phyloP scores from a whole-genome alignment of 1,140 invertebrate species.

The Varroa destructor region DNA sequence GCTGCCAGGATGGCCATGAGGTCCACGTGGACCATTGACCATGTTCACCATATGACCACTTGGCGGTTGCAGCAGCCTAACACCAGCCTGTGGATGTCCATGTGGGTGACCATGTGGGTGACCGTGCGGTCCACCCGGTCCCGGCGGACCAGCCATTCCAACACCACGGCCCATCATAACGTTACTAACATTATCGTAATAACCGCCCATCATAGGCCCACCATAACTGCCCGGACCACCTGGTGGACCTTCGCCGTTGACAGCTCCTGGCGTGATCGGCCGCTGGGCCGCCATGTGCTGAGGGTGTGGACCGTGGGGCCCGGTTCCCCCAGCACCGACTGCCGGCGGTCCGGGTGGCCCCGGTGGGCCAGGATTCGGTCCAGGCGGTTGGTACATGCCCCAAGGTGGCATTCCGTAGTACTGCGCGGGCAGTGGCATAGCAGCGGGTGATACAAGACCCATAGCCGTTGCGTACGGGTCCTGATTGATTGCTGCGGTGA shows the following conservation, averaged over 20 bases:
- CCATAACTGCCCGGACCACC: conserved; percentile 39
- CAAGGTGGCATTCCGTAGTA: conserved; percentile 46
- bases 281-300: conserved; percentile 45
- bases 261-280: conserved; percentile 31
- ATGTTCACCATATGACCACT: conserved; percentile 29
- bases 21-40: too few relatives aligned
- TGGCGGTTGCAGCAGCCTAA: conserved; percentile 24
- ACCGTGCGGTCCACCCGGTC: background rate
- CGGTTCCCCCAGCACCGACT: conserved; percentile 51
- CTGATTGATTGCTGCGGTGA: conserved; percentile 17
- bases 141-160: conserved; percentile 6
- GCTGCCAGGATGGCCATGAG: conserved; percentile 30
- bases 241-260: conserved; percentile 35
- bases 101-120: background rate
- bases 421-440: conserved; percentile 41
- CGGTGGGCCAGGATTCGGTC: conserved; percentile 43
- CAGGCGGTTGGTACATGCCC: conserved; percentile 43
- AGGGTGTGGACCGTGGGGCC: conserved; percentile 39
- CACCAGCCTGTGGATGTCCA: conserved; percentile 22
- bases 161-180: too few relatives aligned
- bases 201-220: conserved; percentile 15
- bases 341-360: conserved; percentile 53
- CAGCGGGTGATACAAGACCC: conserved; percentile 37
- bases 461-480: conserved; percentile 38
- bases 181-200: conserved; percentile 7